These are phyloP conservation scores for Siniperca knerii DNA, from an alignment of 2,113 vertebrate genomes.

Conservation along the genomic window DNA sequence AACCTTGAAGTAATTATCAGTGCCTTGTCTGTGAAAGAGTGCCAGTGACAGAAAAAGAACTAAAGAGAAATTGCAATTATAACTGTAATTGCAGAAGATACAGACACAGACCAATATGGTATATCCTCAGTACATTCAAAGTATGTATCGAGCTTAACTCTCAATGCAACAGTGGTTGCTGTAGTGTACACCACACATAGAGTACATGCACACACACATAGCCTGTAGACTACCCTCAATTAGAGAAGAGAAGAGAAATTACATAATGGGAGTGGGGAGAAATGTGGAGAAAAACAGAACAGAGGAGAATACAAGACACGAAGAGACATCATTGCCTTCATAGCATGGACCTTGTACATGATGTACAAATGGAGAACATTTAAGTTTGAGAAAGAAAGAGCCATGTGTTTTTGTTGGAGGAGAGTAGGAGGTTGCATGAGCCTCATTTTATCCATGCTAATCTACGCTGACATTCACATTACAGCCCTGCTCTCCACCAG, in stretches of 20 bases:
- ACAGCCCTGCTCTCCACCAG: constrained; percentile 16
- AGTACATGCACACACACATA: background rate
- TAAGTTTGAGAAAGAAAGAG: constrained; percentile 20
- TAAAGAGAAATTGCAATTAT: constrained; percentile 29
- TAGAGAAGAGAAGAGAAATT: constrained; percentile 19
- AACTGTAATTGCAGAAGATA: constrained; percentile 14
- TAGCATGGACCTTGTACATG: background rate
- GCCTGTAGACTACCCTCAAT: constrained; percentile 1
- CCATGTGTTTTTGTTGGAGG: constrained; percentile 15
- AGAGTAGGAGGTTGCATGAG: constrained; percentile 18
- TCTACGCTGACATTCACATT: constrained; percentile 51
- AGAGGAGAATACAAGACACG: background rate
- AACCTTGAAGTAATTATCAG: constrained; percentile 68
- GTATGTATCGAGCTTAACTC: background rate
- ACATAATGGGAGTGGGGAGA: background rate
- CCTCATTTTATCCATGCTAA: constrained; percentile 48
- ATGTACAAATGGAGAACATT: constrained; percentile 1
- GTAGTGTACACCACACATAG: background rate
- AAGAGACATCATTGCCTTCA: constrained; percentile 11
- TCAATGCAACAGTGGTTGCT: background rate
- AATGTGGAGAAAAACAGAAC: background rate
- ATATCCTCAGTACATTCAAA: background rate
- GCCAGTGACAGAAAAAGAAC: constrained; percentile 39
- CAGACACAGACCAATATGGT: background rate
- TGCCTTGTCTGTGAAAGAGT: constrained; percentile 36